These are phyloP conservation scores for Opisthocomus hoazin DNA, from an alignment of 2,113 vertebrate species.

Conservation along the genomic window DNA sequence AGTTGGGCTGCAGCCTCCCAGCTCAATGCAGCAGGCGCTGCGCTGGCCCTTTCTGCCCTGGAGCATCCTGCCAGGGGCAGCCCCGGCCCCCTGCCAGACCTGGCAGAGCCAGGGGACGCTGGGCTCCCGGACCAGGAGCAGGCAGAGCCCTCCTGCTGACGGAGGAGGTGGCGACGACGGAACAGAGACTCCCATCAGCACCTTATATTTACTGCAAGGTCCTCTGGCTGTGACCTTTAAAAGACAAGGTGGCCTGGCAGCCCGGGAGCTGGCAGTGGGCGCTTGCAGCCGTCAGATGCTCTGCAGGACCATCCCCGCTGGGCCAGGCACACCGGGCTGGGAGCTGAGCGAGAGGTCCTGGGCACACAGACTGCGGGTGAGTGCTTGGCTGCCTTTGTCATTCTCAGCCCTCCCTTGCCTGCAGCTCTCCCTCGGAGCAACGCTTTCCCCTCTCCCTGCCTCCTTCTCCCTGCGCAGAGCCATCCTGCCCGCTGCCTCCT, in stretches of 20 bases:
- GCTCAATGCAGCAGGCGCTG: constrained; percentile 21
- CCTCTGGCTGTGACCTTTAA: constrained; percentile 48
- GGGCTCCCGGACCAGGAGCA: neutral
- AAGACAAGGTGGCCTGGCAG: neutral
- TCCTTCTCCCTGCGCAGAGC: neutral
- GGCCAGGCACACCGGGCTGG: neutral
- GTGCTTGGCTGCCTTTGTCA: constrained; percentile 34
- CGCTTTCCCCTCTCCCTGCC: neutral
- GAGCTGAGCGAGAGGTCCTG: neutral
- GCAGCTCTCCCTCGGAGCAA: neutral
- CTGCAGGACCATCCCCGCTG: constrained; percentile 14
- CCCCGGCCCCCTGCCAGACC: neutral
- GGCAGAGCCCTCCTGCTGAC: neutral
- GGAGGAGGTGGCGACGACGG: neutral
- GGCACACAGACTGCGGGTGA: constrained; percentile 32
- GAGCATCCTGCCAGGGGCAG: neutral
- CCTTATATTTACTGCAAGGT: constrained; percentile 57
- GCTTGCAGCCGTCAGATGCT: neutral
- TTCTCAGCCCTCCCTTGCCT: neutral
- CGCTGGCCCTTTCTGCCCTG: neutral
- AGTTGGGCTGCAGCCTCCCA: constrained; percentile 14
- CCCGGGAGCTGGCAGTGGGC: neutral
- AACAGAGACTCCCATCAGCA: constrained; percentile 48
- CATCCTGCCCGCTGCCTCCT: too few relatives aligned
- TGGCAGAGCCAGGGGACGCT: neutral